Conservation (phyloP, 2,797 vertebrate species). For the Masticophis lateralis region DNA sequence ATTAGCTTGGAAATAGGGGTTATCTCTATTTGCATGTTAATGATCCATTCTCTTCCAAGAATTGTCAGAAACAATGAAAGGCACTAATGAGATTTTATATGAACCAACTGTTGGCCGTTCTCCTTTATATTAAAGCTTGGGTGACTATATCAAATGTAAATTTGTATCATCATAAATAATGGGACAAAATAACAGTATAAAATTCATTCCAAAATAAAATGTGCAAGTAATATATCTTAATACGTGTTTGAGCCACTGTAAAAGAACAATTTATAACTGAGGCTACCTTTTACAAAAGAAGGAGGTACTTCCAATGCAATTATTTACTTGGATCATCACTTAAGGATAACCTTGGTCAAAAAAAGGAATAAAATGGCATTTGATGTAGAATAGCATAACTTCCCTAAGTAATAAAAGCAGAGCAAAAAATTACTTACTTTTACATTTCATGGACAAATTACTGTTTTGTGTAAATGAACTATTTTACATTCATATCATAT, state of each 20-base stretch:
- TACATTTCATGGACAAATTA: background rate
- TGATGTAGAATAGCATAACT: background rate
- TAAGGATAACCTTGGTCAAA: background rate
- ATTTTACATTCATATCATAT: background rate
- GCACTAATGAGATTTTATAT: constrained; percentile 41
- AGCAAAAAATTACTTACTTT: background rate
- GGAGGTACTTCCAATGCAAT: background rate
- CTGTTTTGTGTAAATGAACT: background rate
- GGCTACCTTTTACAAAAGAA: background rate
- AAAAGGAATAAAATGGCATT: background rate
- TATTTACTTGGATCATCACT: background rate
- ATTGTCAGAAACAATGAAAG: constrained; percentile 47
- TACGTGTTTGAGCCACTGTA: background rate
- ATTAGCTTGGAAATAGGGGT: constrained; percentile 41
- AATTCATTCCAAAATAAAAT: constrained; percentile 3
- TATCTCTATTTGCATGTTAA: constrained; percentile 50
- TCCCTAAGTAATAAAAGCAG: background rate
- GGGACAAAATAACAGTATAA: background rate
- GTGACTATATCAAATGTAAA: constrained; percentile 26
- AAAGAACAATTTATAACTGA: background rate
- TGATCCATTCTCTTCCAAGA: constrained; percentile 44
- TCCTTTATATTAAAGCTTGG: constrained; percentile 19
- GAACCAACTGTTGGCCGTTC: constrained; percentile 22
- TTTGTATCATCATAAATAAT: constrained; percentile 18
- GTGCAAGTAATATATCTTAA: background rate